These are phyloP conservation scores for Lichenostomus cassidix DNA, from an alignment of 2,113 vertebrate genomes.

Conservation along the genomic window DNA sequence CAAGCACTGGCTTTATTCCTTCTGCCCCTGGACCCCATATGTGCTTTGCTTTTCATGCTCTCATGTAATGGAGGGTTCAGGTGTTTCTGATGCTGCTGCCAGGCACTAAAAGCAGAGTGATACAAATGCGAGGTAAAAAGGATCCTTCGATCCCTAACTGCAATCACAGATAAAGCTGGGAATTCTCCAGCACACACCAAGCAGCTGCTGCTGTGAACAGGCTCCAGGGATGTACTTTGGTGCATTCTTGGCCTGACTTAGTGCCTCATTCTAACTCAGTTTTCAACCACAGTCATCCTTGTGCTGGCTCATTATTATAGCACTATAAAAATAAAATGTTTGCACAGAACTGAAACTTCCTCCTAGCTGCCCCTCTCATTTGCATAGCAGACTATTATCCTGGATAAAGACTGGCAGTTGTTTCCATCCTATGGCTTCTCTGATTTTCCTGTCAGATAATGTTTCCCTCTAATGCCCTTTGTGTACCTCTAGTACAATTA, in stretches of 20 bases:
- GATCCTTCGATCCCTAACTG: not conserved
- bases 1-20: not conserved
- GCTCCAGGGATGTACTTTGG: constrained; percentile 60
- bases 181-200: constrained; percentile 38
- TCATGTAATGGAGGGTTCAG: constrained; percentile 35
- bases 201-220: constrained; percentile 63
- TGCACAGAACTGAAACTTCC: not conserved
- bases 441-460: constrained; percentile 26
- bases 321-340: constrained; percentile 38
- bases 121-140: constrained; percentile 28
- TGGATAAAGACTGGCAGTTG: not conserved
- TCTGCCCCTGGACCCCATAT: not conserved
- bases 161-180: constrained; percentile 6
- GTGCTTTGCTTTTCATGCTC: not conserved
- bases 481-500: not conserved
- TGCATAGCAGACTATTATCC: not conserved
- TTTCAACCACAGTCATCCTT: constrained; percentile 52
- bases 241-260: constrained; percentile 56
- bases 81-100: constrained; percentile 37
- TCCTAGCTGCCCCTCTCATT: not conserved
- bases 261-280: constrained; percentile 23
- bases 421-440: not conserved
- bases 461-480: not conserved
- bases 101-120: constrained; percentile 36
- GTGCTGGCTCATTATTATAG: constrained; percentile 7